Evolutionary conservation across 2,113 vertebrate genomes (phyloP).

Genomic region (Lampris megalopsis): DNA sequence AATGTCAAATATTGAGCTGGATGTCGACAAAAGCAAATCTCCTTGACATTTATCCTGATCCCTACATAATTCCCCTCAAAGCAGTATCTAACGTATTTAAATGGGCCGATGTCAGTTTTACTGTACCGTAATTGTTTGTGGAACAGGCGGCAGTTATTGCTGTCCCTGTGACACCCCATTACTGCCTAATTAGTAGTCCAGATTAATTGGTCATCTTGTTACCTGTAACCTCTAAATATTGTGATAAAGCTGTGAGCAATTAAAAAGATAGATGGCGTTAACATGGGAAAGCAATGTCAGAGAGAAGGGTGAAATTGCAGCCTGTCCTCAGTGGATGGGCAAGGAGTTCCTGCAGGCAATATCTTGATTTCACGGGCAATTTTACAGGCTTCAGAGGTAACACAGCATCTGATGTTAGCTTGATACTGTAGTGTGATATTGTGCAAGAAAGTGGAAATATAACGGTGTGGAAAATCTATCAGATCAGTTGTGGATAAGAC

Average conservation of each 20-base stretch:
- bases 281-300: not conserved
- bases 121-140: conserved; percentile 65
- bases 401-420: no score
- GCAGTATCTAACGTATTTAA: conserved; percentile 52
- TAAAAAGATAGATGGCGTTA: conserved; percentile 53
- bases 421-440: no score
- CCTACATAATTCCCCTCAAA: conserved; percentile 45
- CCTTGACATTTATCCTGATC: conserved; percentile 67
- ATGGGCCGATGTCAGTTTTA: conserved; percentile 61
- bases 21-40: conserved; percentile 50
- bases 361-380: not conserved
- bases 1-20: conserved; percentile 54
- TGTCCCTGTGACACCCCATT: conserved; percentile 63
- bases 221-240: conserved; percentile 76
- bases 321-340: not conserved
- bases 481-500: no score
- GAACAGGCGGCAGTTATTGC: conserved; percentile 63
- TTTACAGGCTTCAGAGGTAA: no score
- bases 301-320: conserved; percentile 9
- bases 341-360: not conserved
- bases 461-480: no score
- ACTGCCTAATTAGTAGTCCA: conserved; percentile 68
- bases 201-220: conserved; percentile 76
- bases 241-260: conserved; percentile 70
- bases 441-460: no score